phyloP scores from a whole-genome alignment of 1,140 invertebrate species.

The Diorhabda sublineata region DNA sequence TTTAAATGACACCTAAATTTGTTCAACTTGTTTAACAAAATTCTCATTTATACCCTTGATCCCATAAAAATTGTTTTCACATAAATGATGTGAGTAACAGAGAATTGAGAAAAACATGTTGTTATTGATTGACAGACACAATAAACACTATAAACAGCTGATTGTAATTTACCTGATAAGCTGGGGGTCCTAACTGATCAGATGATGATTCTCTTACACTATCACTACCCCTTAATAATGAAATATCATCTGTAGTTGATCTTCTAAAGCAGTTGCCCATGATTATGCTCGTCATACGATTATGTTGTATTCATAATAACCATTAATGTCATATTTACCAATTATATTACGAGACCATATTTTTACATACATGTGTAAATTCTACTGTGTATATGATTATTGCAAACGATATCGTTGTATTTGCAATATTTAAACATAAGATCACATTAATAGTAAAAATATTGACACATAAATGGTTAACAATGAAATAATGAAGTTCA shows the following conservation, averaged over 20 bases:
- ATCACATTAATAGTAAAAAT: conserved; percentile 15
- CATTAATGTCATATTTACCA: conserved; percentile 7
- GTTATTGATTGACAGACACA: conserved; percentile 2
- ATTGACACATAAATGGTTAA: conserved; percentile 13
- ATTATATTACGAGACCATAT: conserved; percentile 13
- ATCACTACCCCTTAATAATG: conserved; percentile 55
- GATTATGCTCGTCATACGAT: conserved; percentile 37
- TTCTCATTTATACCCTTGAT: too few relatives aligned
- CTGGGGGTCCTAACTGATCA: conserved; percentile 50
- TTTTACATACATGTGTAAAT: conserved; percentile 8
- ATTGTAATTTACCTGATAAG: conserved; percentile 48
- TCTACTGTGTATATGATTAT: conserved; percentile 3
- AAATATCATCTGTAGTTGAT: conserved; percentile 58
- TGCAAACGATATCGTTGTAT: conserved; percentile 4
- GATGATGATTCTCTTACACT: conserved; percentile 51
- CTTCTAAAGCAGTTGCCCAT: conserved; percentile 64
- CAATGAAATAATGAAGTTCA: conserved; percentile 6
- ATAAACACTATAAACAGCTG: not conserved
- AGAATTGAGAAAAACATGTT: not conserved
- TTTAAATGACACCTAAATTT: too few relatives aligned
- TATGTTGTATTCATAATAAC: conserved; percentile 23
- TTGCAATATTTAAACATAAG: conserved; percentile 4
- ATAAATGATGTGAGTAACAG: not conserved
- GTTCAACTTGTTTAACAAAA: too few relatives aligned
- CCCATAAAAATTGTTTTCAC: not conserved